Conservation (phyloP, 92 coral and sea anemone genomes). For the Epizoanthus scotinus region DNA sequence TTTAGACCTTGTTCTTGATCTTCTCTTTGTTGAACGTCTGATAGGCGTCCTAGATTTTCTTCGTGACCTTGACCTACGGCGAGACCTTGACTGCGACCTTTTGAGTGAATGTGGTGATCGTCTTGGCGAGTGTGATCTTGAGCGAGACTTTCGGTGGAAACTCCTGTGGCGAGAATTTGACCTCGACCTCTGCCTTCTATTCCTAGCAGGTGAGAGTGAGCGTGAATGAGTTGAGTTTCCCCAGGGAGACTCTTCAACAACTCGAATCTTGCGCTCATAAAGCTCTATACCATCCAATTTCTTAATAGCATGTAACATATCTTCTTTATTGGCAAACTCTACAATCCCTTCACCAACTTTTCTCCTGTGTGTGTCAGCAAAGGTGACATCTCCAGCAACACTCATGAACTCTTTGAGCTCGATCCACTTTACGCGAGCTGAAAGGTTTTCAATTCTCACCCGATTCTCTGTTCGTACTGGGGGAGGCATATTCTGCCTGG, state of each 20-base stretch:
- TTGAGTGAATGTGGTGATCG: slow-evolving; percentile 35
- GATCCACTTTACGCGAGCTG: slow-evolving; percentile 95
- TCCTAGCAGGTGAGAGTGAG: slow-evolving; percentile 58
- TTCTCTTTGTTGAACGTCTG: slow-evolving; percentile 2
- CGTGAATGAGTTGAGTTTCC: slow-evolving; percentile 53
- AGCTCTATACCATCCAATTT: slow-evolving; percentile 81
- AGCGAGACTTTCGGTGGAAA: slow-evolving; percentile 53
- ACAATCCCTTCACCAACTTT: slow-evolving; percentile 96
- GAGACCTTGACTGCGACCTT: slow-evolving; percentile 48
- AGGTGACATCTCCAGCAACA: slow-evolving; percentile 95
- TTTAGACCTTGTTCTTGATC: slow-evolving; percentile 43
- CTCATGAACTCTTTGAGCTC: slow-evolving; percentile 95
- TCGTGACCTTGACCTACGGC: slow-evolving; percentile 64
- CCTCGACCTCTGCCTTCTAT: slow-evolving; percentile 45
- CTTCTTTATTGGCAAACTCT: slow-evolving; percentile 85
- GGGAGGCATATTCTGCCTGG: slow-evolving; percentile 81
- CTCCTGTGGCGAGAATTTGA: slow-evolving; percentile 60
- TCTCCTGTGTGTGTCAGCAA: slow-evolving; percentile 97
- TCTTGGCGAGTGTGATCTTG: slow-evolving; percentile 60
- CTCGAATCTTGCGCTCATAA: slow-evolving; percentile 78
- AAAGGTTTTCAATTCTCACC: slow-evolving; percentile 91
- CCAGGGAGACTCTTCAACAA: slow-evolving; percentile 87
- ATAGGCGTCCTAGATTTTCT: slow-evolving; percentile 54
- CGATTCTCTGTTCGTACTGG: slow-evolving; percentile 89
- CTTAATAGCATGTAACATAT: slow-evolving; percentile 77